These are phyloP conservation scores for Seira sanloemensis DNA, from an alignment of 2,888 invertebrate genomes.

Conservation along the genomic window DNA sequence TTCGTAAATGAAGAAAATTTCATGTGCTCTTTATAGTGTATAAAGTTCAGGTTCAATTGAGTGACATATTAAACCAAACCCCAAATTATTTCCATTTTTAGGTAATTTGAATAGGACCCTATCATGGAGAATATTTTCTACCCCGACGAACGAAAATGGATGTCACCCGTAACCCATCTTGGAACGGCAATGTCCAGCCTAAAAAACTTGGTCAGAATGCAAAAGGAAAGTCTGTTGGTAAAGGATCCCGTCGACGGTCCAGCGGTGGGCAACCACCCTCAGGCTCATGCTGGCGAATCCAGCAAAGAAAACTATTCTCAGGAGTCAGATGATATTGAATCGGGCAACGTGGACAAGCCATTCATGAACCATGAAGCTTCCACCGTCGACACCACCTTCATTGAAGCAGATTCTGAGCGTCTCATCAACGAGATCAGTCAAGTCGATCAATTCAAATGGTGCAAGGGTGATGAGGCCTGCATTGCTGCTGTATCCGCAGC, in stretches of 20 bases:
- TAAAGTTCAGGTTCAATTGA: no score
- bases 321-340: neutral
- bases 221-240: neutral
- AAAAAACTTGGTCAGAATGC: constrained; percentile 21
- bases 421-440: neutral
- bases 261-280: no score
- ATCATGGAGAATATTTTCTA: constrained; percentile 54
- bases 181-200: constrained; percentile 24
- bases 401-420: neutral
- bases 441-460: constrained; percentile 15
- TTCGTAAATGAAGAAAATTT: no score
- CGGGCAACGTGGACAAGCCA: neutral
- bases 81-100: no score
- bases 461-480: constrained; percentile 30
- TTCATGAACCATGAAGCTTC: neutral
- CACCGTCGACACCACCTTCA: neutral
- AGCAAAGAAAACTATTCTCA: neutral
- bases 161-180: constrained; percentile 24
- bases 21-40: no score
- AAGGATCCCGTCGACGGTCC: constrained; percentile 6
- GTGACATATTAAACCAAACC: no score
- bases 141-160: constrained; percentile 48
- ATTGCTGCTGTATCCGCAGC: constrained; percentile 27
- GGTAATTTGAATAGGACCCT: no score
- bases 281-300: neutral